These are phyloP conservation scores for Ectemnius cavifrons DNA, from an alignment of 2,888 invertebrate genomes.

Conservation along the genomic window DNA sequence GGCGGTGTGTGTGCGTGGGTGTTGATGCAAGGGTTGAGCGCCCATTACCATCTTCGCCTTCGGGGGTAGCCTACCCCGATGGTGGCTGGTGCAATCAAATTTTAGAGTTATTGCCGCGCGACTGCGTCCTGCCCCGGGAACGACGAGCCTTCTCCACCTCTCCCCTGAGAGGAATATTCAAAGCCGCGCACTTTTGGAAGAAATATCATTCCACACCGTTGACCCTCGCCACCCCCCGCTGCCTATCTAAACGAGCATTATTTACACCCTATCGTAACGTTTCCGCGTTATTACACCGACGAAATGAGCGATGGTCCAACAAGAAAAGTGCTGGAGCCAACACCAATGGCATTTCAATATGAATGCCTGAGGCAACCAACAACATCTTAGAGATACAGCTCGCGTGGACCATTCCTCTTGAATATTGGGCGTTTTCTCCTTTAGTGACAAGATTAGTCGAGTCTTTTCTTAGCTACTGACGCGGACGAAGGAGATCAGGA, in stretches of 20 bases:
- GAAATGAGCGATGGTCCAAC: too few species aligned
- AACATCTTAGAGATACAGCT: too few species aligned
- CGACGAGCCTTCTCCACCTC: background rate
- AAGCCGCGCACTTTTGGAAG: background rate
- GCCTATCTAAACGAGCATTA: background rate
- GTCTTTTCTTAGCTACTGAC: too few species aligned
- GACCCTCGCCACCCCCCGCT: slow-evolving; percentile 2
- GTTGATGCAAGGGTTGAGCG: slow-evolving; percentile 71
- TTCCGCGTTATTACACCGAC: slow-evolving; percentile 2
- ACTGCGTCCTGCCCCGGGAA: slow-evolving; percentile 25
- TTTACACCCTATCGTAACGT: slow-evolving; percentile 4
- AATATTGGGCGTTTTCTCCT: too few species aligned
- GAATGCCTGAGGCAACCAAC: too few species aligned
- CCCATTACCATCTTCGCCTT: slow-evolving; percentile 68
- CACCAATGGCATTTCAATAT: too few species aligned
- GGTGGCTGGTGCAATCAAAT: slow-evolving; percentile 71
- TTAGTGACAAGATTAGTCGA: too few species aligned
- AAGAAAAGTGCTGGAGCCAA: too few species aligned
- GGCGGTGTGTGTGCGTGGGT: slow-evolving; percentile 60
- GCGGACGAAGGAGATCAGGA: too few species aligned
- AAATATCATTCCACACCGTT: background rate
- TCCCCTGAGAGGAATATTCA: background rate
- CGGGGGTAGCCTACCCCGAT: slow-evolving; percentile 61
- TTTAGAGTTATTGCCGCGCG: slow-evolving; percentile 72
- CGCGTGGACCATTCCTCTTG: too few species aligned